Conservation (phyloP, 2,113 vertebrate species). For the Phyllostomus hastatus region DNA sequence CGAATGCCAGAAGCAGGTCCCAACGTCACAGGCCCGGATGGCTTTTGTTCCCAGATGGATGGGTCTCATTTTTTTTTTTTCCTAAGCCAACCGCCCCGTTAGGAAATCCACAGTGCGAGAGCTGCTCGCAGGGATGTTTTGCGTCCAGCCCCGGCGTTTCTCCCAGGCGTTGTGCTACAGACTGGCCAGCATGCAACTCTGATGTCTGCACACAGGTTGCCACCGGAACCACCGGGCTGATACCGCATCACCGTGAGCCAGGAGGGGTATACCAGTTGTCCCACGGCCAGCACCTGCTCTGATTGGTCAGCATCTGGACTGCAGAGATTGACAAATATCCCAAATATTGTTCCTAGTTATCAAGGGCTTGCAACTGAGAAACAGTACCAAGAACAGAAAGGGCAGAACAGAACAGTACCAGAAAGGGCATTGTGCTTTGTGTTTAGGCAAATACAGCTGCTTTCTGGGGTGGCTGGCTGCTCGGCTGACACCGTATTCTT, state of each 20-base stretch:
- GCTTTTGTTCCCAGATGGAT: background rate
- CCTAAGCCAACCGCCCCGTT: background rate
- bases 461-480: background rate
- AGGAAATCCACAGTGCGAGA: background rate
- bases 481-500: background rate
- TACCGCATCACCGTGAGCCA: fast-evolving
- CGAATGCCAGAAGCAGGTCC: background rate
- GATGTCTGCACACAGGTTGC: fast-evolving
- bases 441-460: background rate
- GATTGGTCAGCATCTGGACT: background rate
- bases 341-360: background rate
- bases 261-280: background rate
- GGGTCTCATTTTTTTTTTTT: background rate
- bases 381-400: background rate
- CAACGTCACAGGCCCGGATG: background rate
- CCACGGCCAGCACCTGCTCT: background rate
- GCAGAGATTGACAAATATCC: background rate
- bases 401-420: no score
- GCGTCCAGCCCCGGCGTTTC: fast-evolving
- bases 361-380: background rate
- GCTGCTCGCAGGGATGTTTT: no score
- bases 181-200: background rate
- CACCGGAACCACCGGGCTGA: fast-evolving
- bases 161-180: background rate
- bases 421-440: background rate